Conservation (phyloP, 2,113 vertebrate species). For the Dolichotis patagonum region DNA sequence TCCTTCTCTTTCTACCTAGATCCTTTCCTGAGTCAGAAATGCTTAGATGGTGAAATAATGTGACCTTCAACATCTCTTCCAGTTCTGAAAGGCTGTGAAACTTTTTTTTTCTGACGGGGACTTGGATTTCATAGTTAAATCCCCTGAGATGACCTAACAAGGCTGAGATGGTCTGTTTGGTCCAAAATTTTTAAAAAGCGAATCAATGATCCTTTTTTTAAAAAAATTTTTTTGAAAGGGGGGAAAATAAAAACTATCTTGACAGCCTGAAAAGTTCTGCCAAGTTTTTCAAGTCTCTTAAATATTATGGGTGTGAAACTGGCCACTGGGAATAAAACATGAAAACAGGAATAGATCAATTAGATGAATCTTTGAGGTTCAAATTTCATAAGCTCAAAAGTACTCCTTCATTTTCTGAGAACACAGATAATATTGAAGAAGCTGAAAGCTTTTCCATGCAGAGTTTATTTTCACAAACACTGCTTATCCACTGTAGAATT, state of each 20-base stretch:
- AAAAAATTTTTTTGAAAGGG: not conserved
- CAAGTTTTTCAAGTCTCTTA: constrained; percentile 56
- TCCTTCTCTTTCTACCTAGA: not conserved
- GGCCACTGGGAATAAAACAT: constrained; percentile 63
- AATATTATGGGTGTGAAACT: constrained; percentile 63
- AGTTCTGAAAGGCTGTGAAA: constrained; percentile 47
- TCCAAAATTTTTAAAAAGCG: not conserved
- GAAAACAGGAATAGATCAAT: constrained; percentile 67
- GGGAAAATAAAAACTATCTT: not conserved
- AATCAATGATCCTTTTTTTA: not conserved
- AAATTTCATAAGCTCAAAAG: constrained; percentile 66
- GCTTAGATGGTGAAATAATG: not conserved
- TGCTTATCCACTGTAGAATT: not conserved
- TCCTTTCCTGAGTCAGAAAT: constrained; percentile 14
- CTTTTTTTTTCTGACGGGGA: not conserved
- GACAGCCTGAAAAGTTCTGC: constrained; percentile 48
- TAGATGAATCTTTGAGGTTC: constrained; percentile 64
- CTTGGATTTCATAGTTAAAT: constrained; percentile 37
- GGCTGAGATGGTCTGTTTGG: not conserved
- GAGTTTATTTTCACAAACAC: constrained; percentile 67
- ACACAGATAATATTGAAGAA: constrained; percentile 34
- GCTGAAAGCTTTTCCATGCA: constrained; percentile 26
- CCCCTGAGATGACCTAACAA: not conserved
- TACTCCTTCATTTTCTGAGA: constrained; percentile 49
- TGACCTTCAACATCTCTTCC: not conserved